Conservation (phyloP, 2,797 vertebrate genomes). For the Crax fasciolata region DNA sequence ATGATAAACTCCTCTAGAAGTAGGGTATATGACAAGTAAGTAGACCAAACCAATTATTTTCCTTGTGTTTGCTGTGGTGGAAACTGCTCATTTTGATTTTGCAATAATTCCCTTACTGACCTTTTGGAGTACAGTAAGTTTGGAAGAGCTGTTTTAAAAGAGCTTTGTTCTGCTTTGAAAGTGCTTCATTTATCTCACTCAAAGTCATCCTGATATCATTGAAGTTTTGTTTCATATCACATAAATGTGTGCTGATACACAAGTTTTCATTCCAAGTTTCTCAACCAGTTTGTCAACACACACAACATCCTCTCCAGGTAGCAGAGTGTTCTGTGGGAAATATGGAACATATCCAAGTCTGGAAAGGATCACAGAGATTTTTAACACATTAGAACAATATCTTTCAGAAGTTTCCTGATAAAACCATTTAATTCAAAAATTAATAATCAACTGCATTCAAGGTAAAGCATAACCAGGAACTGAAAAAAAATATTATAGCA, state of each 20-base stretch:
- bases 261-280: slow-evolving; percentile 22
- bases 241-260: neutral
- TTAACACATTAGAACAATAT: neutral
- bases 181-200: neutral
- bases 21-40: slow-evolving; percentile 81
- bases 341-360: neutral
- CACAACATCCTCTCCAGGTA: neutral
- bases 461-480: neutral
- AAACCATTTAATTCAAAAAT: neutral
- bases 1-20: slow-evolving; percentile 77
- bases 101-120: neutral
- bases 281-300: neutral
- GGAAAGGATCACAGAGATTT: neutral
- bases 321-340: neutral
- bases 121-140: neutral
- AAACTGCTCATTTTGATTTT: neutral
- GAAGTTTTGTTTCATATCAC: neutral
- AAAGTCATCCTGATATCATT: neutral
- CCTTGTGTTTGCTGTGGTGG: neutral
- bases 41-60: neutral
- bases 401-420: neutral
- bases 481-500: neutral
- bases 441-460: neutral
- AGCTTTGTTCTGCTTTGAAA: neutral
- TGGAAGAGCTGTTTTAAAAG: neutral